Evolutionary conservation across 2,113 vertebrate species (phyloP).

Genomic region (Ranitomeya imitator): DNA sequence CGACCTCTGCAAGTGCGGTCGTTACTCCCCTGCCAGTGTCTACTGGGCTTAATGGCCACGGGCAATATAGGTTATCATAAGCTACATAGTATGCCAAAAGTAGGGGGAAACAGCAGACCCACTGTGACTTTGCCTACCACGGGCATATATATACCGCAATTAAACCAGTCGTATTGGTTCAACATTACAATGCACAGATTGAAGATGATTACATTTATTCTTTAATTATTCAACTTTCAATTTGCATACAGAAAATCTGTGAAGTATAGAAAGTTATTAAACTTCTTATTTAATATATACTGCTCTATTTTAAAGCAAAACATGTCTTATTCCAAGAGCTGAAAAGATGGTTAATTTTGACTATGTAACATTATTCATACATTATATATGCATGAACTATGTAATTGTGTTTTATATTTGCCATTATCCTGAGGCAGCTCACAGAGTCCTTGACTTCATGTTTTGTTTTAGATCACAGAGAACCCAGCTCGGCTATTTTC

Average conservation of each 20-base stretch:
- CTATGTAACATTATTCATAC: background rate
- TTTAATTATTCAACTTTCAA: too few species aligned
- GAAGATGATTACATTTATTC: background rate
- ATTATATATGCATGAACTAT: constrained; percentile 18
- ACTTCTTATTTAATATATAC: background rate
- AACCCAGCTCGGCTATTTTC: constrained; percentile 33
- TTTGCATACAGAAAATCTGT: too few species aligned
- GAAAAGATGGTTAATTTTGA: background rate
- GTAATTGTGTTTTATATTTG: background rate
- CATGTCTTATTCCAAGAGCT: background rate
- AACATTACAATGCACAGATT: background rate
- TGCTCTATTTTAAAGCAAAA: background rate
- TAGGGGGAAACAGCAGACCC: too few species aligned
- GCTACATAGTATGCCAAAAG: too few species aligned
- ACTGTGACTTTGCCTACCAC: too few species aligned
- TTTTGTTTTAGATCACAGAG: constrained; percentile 42
- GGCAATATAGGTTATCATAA: too few species aligned
- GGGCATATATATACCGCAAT: too few species aligned
- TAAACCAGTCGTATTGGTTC: background rate
- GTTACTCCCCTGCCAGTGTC: too few species aligned
- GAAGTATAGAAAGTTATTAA: background rate
- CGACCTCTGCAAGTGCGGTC: too few species aligned
- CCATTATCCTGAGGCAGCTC: constrained; percentile 27
- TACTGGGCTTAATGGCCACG: too few species aligned
- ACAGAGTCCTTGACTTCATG: constrained; percentile 38